phyloP scores from a whole-genome alignment of 1,140 invertebrate genomes.

The Drosophila pectinifera region DNA sequence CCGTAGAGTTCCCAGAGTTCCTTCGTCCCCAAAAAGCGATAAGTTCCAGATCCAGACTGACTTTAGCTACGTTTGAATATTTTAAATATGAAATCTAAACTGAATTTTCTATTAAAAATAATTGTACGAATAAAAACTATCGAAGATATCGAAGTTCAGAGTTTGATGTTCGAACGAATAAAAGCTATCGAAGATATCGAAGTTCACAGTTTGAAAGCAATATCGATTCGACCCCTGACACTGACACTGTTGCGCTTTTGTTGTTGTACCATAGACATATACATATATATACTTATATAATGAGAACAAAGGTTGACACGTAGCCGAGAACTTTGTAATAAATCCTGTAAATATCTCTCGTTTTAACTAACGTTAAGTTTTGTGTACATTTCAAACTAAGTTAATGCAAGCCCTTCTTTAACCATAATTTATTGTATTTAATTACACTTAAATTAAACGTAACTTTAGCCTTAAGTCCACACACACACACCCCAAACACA shows the following conservation, averaged over 20 bases:
- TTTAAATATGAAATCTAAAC: conserved; percentile 47
- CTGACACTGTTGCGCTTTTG: conserved; percentile 79
- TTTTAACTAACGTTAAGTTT: conserved; percentile 70
- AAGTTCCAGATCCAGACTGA: conserved; percentile 55
- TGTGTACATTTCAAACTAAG: conserved; percentile 74
- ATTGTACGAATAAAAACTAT: conserved; percentile 45
- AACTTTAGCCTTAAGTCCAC: conserved; percentile 45
- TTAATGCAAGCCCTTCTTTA: conserved; percentile 62
- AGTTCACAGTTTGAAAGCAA: conserved; percentile 24
- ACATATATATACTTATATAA: conserved; percentile 34
- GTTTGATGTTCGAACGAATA: conserved; percentile 17
- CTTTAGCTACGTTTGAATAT: conserved; percentile 55
- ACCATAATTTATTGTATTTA: conserved; percentile 75
- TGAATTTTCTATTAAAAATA: conserved; percentile 53
- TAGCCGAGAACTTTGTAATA: conserved; percentile 71
- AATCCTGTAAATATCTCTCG: conserved; percentile 64
- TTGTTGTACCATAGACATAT: conserved; percentile 77
- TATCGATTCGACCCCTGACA: conserved; percentile 62
- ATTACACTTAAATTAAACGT: conserved; percentile 55
- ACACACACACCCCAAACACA: conserved; percentile 27
- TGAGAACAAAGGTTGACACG: conserved; percentile 55
- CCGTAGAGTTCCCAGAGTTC: conserved; percentile 38
- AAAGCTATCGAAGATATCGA: conserved; percentile 21
- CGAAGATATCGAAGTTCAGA: conserved; percentile 23
- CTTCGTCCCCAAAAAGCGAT: conserved; percentile 33